Base-by-base conservation (phyloP, 2,797 vertebrate species). In the Sparidentex hasta region DNA sequence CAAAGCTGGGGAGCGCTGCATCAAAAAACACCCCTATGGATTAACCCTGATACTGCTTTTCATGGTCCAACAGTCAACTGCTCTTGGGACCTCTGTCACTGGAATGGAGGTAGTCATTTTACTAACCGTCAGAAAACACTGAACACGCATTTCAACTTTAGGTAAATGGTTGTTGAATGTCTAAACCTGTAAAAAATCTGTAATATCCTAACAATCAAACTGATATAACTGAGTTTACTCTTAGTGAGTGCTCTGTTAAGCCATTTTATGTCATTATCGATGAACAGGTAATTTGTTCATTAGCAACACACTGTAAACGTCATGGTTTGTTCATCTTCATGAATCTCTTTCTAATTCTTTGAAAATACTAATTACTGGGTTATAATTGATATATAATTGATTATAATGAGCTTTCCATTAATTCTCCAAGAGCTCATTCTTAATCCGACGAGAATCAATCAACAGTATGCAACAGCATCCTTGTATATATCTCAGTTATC, bases 381-480 rank as follows among this genome's bases (percentile, higher is more conserved):
- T 57, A 18, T 51, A 29, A 71, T 47, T 51, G 8, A 66, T 66
- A 14, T 66, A 27, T 68, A 21, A 21, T 16, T 69, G 47, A 54
- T 43, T 68, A 56, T 29, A 58, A 51, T 67, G 25, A 75, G 48
- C 18, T 55, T 38, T 59, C 52, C 38, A 64, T 70, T 50, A 47
- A 41, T 54, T 58, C 21, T 48, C 43, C 6, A 48, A 21, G 13
- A 29, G 48, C 43, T 21, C 6, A 70, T 71, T 63, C 41, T 55
- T n/a, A 65, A 71, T 61, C 43, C 2, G 0, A 18, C 14, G 56
- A 33, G 44, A 74, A 38, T 78, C 27, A 18, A 23, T 23, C 33
- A 54, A 23, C 17, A 56, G 1, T 44, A 25, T 27, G 52, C 23
- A 51, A 25, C 9, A 33, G 9, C 11, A 9, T 16, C 16, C 13